phyloP scores from a whole-genome alignment of 23 tunicate species.

The Ciona savignyi region DNA sequence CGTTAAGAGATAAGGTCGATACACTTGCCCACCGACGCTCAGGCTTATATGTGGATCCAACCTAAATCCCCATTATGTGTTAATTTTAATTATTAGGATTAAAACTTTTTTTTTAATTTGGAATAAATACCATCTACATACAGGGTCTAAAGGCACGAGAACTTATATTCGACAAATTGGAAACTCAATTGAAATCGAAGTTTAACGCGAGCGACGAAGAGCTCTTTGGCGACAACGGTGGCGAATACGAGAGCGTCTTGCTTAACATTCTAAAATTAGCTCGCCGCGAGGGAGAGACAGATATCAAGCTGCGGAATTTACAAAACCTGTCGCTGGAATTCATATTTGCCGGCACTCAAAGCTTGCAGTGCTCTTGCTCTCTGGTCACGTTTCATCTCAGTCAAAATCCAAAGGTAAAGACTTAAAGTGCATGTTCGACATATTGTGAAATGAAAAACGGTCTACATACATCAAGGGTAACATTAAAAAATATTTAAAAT shows the following conservation, averaged over 20 bases:
- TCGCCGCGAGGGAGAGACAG: slow-evolving; percentile 43
- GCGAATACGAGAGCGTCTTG: slow-evolving; percentile 50
- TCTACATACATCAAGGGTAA: too few species aligned
- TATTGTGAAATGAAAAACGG: not conserved
- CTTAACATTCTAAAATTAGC: slow-evolving; percentile 84
- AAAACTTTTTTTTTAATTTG: not conserved
- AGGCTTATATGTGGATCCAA: too few species aligned
- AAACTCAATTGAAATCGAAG: slow-evolving; percentile 41
- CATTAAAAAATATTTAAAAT: too few species aligned
- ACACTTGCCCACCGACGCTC: too few species aligned
- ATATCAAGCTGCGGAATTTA: slow-evolving; percentile 46
- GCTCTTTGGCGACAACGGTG: slow-evolving; percentile 5
- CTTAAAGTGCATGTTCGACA: not conserved
- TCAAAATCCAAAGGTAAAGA: slow-evolving; percentile 62
- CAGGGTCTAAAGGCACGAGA: slow-evolving; percentile 77
- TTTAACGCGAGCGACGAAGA: slow-evolving; percentile 47
- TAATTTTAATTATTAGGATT: not conserved
- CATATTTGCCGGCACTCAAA: slow-evolving; percentile 95
- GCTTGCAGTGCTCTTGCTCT: slow-evolving; percentile 72
- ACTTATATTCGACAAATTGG: slow-evolving; percentile 62
- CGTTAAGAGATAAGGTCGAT: too few species aligned
- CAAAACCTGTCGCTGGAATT: slow-evolving; percentile 86
- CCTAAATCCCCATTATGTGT: not conserved
- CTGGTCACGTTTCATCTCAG: slow-evolving; percentile 62
- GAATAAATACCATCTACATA: not conserved